Conservation (phyloP, 1,140 invertebrate genomes). For the Lasioglossum albipes region DNA sequence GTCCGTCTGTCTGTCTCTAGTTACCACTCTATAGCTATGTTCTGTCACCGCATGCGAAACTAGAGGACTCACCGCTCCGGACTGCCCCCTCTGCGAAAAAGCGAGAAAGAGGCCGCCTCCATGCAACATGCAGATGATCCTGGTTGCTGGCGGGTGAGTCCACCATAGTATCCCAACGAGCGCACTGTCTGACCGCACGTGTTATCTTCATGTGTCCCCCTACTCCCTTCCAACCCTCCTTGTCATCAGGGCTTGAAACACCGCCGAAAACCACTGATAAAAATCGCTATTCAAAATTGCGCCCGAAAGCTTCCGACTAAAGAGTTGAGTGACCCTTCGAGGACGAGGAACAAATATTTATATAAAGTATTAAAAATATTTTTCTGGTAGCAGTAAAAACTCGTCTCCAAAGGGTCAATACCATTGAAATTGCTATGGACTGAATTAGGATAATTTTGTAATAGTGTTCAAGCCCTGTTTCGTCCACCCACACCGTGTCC, state of each 20-base stretch:
- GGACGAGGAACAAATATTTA: no score
- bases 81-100: constrained; percentile 67
- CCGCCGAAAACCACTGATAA: no score
- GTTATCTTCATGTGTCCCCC: background rate
- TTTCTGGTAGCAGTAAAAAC: no score
- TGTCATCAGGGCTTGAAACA: no score
- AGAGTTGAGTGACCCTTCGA: no score
- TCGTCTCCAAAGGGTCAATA: no score
- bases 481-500: no score
- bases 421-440: no score
- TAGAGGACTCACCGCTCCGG: constrained; percentile 66
- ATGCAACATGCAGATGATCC: constrained; percentile 80
- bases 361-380: no score
- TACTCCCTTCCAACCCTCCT: background rate
- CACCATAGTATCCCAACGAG: constrained; percentile 68
- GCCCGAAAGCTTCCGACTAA: no score
- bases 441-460: no score
- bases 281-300: no score
- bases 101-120: constrained; percentile 78
- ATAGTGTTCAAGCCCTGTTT: background rate
- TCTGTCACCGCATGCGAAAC: constrained; percentile 68
- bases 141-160: constrained; percentile 80
- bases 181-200: constrained; percentile 37
- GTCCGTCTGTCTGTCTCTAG: constrained; percentile 59
- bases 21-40: constrained; percentile 66